Base-by-base conservation (phyloP, 2,888 invertebrate species). In the Ophonus ardosiacus region DNA sequence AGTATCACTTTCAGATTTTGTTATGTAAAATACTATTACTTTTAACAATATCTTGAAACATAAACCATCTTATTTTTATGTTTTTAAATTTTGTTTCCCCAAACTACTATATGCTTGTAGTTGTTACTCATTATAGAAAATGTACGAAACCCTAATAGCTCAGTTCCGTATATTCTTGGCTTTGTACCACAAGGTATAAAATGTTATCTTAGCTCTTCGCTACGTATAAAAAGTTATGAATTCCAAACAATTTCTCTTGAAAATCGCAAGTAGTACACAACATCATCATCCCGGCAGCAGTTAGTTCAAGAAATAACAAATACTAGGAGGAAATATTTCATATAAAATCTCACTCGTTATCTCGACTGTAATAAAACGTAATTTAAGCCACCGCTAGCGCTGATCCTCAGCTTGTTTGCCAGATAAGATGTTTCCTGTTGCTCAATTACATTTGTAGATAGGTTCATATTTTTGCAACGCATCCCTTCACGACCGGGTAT, bases 401-500 rank as follows among this genome's bases (percentile, higher is more conserved):
- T 63, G 63, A 63, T 63, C 63, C 24, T 21, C 31, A 68, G 68
- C 68, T 68, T 68, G 40, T 68, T 68, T 68, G 68, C 68, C 40
- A 68, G 68, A 68, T 68, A 68, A 68, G 31, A 40, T 40, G 40
- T 24, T 68, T 40, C 40, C 40, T 68, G 68, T 68, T 68, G 38
- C 68, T 68, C 68, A 68, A 68, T 68, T 68, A 68, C 40, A 40
- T 74, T 74, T 74, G 40, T 18, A 74, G 71, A 74, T 74, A 51
- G 71, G 43, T 74, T 74, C 43, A 74, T 74, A 74, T 74, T 74
- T 68, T 74, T 43, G 71, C 68, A 6, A 65, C 65, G 65, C 17
- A 61, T 63, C 31, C 31, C 31, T 40, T 68, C 10, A 43, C 10
- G 7, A 17, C 18, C 40, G 71, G 5, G 8, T 43, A 7, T 38